These are phyloP conservation scores for Plemyria rubiginata DNA, from an alignment of 2,888 invertebrate species.

Conservation along the genomic window DNA sequence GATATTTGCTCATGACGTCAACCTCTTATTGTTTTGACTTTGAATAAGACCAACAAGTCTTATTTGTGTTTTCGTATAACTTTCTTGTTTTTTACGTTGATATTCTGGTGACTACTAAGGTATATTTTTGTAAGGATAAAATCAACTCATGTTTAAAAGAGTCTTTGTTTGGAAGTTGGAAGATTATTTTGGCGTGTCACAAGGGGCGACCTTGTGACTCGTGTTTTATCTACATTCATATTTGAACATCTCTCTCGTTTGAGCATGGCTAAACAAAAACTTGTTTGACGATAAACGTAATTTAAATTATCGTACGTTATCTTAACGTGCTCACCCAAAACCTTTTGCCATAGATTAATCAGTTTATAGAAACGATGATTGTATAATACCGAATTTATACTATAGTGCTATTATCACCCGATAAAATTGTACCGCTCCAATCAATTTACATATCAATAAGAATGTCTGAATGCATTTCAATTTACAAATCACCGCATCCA, in stretches of 20 bases:
- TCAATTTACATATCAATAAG: conserved; percentile 62
- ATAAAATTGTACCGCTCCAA: conserved; percentile 47
- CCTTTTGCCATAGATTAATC: conserved; percentile 10
- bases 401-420: conserved; percentile 35
- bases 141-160: conserved; percentile 50
- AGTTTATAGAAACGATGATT: conserved; percentile 18
- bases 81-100: conserved; percentile 43
- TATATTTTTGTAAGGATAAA: conserved; percentile 46
- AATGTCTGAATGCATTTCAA: conserved; percentile 57
- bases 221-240: conserved; percentile 37
- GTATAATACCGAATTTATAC: too few species aligned
- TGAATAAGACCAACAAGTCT: conserved; percentile 41
- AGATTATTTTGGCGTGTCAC: conserved; percentile 43
- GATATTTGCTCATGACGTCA: conserved; percentile 39
- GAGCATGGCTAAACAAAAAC: conserved; percentile 16
- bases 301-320: not conserved
- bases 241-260: conserved; percentile 32
- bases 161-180: conserved; percentile 42
- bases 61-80: conserved; percentile 45
- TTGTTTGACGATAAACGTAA: conserved; percentile 7
- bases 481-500: conserved; percentile 54
- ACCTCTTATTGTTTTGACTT: conserved; percentile 42
- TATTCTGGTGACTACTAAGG: conserved; percentile 36
- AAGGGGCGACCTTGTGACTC: conserved; percentile 46
- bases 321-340: not conserved